These are phyloP conservation scores for Notodonta ziczac DNA, from an alignment of 2,888 invertebrate genomes.

Conservation along the genomic window DNA sequence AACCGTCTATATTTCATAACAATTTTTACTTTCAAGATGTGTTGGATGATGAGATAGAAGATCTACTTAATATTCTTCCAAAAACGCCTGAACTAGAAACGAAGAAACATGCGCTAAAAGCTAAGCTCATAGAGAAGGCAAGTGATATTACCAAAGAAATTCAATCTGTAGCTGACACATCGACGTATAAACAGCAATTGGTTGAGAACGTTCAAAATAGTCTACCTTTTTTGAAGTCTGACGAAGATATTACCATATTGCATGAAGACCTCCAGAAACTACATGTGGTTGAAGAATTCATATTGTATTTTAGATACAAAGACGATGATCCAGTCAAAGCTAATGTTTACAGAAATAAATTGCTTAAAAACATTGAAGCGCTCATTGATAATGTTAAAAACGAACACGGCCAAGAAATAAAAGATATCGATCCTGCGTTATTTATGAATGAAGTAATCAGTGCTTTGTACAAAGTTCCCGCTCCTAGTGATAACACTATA, in stretches of 20 bases:
- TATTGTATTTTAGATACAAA: conserved; percentile 52
- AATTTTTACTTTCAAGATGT: conserved; percentile 59
- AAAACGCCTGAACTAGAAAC: conserved; percentile 49
- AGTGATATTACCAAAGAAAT: conserved; percentile 46
- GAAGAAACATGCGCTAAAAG: conserved; percentile 52
- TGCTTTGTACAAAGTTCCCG: conserved; percentile 56
- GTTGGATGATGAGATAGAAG: conserved; percentile 66
- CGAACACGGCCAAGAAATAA: conserved; percentile 40
- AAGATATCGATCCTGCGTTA: conserved; percentile 39
- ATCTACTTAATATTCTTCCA: conserved; percentile 55
- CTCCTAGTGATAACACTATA: conserved; percentile 54
- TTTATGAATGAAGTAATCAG: conserved; percentile 52
- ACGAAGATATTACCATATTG: conserved; percentile 33
- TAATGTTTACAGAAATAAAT: conserved; percentile 54
- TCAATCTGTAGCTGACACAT: conserved; percentile 30
- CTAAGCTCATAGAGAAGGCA: conserved; percentile 56
- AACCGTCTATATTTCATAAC: conserved; percentile 50
- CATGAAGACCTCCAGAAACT: conserved; percentile 53
- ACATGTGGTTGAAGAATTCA: conserved; percentile 57
- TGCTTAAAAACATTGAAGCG: conserved; percentile 47
- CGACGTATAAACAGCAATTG: conserved; percentile 56
- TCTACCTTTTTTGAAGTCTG: conserved; percentile 34
- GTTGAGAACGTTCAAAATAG: conserved; percentile 47
- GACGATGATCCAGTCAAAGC: conserved; percentile 52
- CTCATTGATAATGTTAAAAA: conserved; percentile 51